Base-by-base conservation (phyloP, 2,888 invertebrate species). In the Hydroisotoma schaefferi region DNA sequence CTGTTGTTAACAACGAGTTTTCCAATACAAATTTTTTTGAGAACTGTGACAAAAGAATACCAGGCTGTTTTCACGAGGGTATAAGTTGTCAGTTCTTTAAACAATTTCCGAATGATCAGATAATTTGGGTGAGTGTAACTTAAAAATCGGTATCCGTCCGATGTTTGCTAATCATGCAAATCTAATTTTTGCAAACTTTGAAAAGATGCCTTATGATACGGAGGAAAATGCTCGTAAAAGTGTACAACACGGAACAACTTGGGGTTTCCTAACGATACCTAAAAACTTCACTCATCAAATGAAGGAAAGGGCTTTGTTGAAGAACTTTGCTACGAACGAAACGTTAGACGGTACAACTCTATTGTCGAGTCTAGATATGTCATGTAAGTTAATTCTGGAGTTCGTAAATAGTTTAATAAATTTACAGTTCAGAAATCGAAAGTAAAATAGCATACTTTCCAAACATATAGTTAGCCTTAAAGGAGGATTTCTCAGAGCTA, bases 1-100 rank as follows among this genome's bases (percentile, higher is more conserved):
- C 37, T 2, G 51, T 52, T 3, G 22, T 52, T 4, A 52, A 52
- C 29, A 5, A 3, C 28, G 51, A 52, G 20, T 52, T 52, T 52
- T 20, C 33, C n/a, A 23, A 20, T 27, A 6, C 10, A 5, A 25
- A 18, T 49, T 27, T 27, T 20, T 25, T 18, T 15, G 49, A 27
- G 12, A 26, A 8, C 3, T 49, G 49, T 27, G n/a, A 22, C 33
- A 4, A 27, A 27, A 12, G 26, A 10, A 8, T n/a, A 3, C 27
- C 2, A 15, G 37, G 51, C 15, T 52, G 51, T 20, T 27, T 49
- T 27, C 26, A 8, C 8, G 26, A 12, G 18, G 28, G 28, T 20
- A 6, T 49, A 5, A 52, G 51, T 52, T 52, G 51, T n/a, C 8
- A 29, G 5, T 52, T 33, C 23, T 22, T 52, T 2, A 37, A 29